Percentiles rank a stretch among this genome's conserved stretches.
Evolutionary conservation across 1,140 invertebrate genomes (phyloP).

Genomic region (Neomicropteryx cornuta): DNA sequence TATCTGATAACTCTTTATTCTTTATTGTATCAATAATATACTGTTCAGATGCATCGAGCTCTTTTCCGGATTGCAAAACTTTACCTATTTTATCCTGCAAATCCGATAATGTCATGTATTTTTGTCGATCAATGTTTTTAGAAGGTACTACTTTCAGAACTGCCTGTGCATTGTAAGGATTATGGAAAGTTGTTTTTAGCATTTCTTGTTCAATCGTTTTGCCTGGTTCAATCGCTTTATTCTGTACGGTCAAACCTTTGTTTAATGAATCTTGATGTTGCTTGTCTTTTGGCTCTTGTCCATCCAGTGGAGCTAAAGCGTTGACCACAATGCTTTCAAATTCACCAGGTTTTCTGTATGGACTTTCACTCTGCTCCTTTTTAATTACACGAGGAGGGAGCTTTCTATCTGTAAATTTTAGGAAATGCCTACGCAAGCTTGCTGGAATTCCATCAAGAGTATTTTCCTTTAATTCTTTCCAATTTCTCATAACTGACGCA

Average conservation of each 20-base stretch:
- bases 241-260: slow-evolving; percentile 10
- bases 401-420: slow-evolving; percentile 50
- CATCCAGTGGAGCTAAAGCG: slow-evolving; percentile 16
- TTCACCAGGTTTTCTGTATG: slow-evolving; percentile 27
- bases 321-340: slow-evolving; percentile 29
- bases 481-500: slow-evolving; percentile 50
- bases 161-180: background rate
- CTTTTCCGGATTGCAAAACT: slow-evolving; percentile 24
- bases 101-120: slow-evolving; percentile 25
- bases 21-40: slow-evolving; percentile 23
- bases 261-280: slow-evolving; percentile 17
- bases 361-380: slow-evolving; percentile 27
- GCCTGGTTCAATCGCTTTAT: slow-evolving; percentile 11
- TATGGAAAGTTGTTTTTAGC: slow-evolving; percentile 12
- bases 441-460: slow-evolving; percentile 36
- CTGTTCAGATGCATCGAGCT: slow-evolving; percentile 24
- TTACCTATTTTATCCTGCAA: slow-evolving; percentile 25
- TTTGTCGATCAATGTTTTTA: slow-evolving; percentile 16
- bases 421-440: slow-evolving; percentile 43
- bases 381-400: slow-evolving; percentile 31
- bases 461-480: slow-evolving; percentile 47
- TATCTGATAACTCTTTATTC: slow-evolving; percentile 10
- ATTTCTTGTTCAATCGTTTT: slow-evolving; percentile 12
- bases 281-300: background rate
- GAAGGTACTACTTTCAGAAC: background rate